These are phyloP conservation scores for Acanthopagrus latus DNA, from an alignment of 2,797 vertebrate species.

Conservation along the genomic window DNA sequence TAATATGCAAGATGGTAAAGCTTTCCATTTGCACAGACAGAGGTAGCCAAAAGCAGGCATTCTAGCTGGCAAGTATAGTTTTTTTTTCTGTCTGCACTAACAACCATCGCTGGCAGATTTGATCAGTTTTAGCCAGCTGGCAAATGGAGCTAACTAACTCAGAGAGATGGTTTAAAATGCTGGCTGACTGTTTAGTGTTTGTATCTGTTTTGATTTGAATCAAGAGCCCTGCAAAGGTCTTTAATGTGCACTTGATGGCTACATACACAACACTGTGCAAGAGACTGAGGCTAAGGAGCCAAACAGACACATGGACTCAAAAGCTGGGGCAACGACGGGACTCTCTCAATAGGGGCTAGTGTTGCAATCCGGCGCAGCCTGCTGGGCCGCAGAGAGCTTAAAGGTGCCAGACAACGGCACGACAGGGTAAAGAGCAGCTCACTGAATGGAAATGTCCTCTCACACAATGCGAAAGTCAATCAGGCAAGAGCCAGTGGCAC, in stretches of 20 bases:
- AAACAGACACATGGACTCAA: no score
- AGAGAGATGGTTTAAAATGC: not conserved
- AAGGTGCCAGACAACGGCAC: not conserved
- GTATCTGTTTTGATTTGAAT: not conserved
- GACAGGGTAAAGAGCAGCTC: not conserved
- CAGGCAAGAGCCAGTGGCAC: no score
- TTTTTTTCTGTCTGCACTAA: not conserved
- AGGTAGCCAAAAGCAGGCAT: not conserved
- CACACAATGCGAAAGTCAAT: no score
- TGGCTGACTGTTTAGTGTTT: not conserved
- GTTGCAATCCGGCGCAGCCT: not conserved
- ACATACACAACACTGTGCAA: not conserved
- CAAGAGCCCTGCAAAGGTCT: not conserved
- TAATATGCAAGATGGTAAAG: not conserved
- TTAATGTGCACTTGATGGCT: not conserved
- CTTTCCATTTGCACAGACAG: not conserved
- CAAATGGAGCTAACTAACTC: not conserved
- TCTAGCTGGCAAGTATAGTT: not conserved
- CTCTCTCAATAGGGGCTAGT: not conserved
- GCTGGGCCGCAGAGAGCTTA: not conserved
- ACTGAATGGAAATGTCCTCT: no score
- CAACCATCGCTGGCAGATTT: not conserved
- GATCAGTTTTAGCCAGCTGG: not conserved
- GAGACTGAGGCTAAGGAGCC: not conserved
- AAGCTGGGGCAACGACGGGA: no score